Evolutionary conservation across 2,888 invertebrate species (phyloP), one percentile per base, ranked within the genome.

Genomic region (Zelleria hepariella): DNA sequence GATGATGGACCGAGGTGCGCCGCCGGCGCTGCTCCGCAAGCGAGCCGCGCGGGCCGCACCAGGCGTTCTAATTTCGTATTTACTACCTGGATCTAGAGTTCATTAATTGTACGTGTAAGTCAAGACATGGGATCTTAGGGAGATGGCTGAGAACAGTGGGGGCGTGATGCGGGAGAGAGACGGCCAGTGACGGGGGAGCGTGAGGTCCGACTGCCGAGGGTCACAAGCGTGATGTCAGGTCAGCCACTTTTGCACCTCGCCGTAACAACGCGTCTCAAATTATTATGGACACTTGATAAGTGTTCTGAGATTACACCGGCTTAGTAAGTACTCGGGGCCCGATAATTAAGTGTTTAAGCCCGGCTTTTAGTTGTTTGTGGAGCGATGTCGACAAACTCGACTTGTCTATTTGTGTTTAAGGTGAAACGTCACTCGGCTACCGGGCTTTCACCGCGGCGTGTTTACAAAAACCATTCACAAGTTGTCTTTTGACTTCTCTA

Each of bases 201-300:
- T 68, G 83, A 84, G 65, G 74, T 63, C 65, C 65, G 68, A 67
- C 70, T 68, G 67, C 70, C 72, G 75, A 81, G 86, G 90, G 90
- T 89, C 90, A 86, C 83, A 82, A 75, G 84, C 90, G 90, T 90
- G 90, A 89, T 89, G 88, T 86, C 85, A 89, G 90, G 88, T 88
- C 87, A 89, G 86, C 86, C 89, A 87, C 88, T 88, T 88, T 90
- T 90, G 89, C 86, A 89, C 89, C 89, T 90, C 89, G 82, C 84
- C 80, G 82, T 86, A 88, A 89, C 89, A 87, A 88, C 86, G 87
- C 86, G 87, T 86, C 86, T 89, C 87, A 89, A 89, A 89, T 89
- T 89, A 86, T 89, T 89, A 88, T 87, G 85, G 88, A 87, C 85
- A 86, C 84, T 84, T 86, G 88, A 87, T 87, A 87, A 87, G 87